Evolutionary conservation across 2,888 invertebrate genomes (phyloP).

Genomic region (Sphaerophoria taeniata): DNA sequence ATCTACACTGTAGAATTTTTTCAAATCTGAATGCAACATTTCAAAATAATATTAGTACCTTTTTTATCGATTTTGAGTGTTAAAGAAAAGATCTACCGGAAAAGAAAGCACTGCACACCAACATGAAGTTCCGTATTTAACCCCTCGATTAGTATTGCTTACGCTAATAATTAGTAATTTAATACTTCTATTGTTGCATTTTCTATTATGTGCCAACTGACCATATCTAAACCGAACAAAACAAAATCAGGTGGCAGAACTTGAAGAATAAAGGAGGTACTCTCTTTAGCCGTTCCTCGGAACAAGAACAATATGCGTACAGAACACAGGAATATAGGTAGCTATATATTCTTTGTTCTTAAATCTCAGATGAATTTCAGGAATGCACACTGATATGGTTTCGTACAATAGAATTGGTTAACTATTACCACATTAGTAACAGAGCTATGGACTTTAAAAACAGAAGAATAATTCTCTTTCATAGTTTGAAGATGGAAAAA

Average conservation of each 20-base stretch:
- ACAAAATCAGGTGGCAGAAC: conserved; percentile 65
- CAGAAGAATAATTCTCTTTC: conserved; percentile 18
- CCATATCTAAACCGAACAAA: conserved; percentile 41
- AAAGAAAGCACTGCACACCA: conserved; percentile 22
- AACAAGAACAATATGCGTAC: no score
- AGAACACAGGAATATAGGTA: neutral
- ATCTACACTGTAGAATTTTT: no score
- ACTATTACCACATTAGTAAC: conserved; percentile 46
- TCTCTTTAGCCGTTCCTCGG: neutral
- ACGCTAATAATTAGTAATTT: conserved; percentile 68
- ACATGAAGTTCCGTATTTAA: conserved; percentile 30
- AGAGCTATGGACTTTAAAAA: conserved; percentile 21
- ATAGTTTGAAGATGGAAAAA: neutral
- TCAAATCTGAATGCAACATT: no score
- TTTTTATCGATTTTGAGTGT: neutral
- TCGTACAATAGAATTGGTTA: conserved; percentile 49
- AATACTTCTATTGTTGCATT: conserved; percentile 34
- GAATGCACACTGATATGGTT: conserved; percentile 50
- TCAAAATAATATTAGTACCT: no score
- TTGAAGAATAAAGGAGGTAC: conserved; percentile 5
- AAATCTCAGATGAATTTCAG: conserved; percentile 40
- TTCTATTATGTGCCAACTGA: conserved; percentile 40
- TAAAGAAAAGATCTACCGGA: conserved; percentile 30
- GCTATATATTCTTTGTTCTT: conserved; percentile 44
- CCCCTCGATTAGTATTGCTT: conserved; percentile 63